Base-by-base conservation (phyloP, 53 echinoderm and acorn worm species). In the Echinarachnius parma region DNA sequence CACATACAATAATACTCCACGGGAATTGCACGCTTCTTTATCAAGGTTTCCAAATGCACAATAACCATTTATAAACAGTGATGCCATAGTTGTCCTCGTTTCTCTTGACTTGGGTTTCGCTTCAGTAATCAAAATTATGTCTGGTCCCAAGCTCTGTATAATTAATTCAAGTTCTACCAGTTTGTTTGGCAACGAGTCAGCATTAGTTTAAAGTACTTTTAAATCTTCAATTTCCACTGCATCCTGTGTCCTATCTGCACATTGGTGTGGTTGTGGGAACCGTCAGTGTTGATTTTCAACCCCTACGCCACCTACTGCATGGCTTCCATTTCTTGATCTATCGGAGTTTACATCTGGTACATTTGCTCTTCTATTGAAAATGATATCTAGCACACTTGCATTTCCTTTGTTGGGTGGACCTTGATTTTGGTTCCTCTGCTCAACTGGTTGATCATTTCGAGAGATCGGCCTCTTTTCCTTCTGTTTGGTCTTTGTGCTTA, bases 141-240 rank as follows among this genome's bases (percentile, higher is more conserved):
- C 61, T 20, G 36, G 33, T 34, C 19, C 31, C 2, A 18, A 20
- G 34, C 36, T 35, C 14, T 34, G 36, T 36, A 61, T 36, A 61
- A 61, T 20, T 19, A 61, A 34, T 23, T 61, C 61, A 23, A 61
- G 11, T 23, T 61, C 61, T 34, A 61, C 36, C 34, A 61, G 29
- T 61, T 61, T 61, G 19, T 61, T 61, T 2, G 61, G 19, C 19
- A 61, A 36, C 18, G 61, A 61, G 61, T 61, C 61, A 31, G 61
- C 61, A 61, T 61, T 61, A 2, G 61, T 61, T 20, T 61, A 61
- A 15, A 61, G 61, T 4, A 61, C 19, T n/a, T 22, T 61, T 36
- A 61, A 61, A 14, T 61, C 39, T 59, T 28, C 59, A 59, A 1
- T 4, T 59, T 1, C 14, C 4, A 20, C 61, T 61, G n/a, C 3